phyloP scores from a whole-genome alignment of 2,888 invertebrate species.

The Caenorhabditis becei region DNA sequence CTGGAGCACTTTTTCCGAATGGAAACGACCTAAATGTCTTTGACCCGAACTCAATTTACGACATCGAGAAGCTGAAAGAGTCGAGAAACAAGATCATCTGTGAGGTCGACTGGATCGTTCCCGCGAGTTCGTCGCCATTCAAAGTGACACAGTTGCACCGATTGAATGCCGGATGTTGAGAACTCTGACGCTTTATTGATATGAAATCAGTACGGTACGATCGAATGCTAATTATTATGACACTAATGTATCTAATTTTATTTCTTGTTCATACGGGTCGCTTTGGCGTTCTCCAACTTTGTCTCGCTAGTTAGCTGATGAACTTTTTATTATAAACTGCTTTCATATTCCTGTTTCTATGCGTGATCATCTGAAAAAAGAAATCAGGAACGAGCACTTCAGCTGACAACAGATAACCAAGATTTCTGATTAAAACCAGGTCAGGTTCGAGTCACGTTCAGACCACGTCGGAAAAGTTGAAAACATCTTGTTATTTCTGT shows the following conservation, averaged over 20 bases:
- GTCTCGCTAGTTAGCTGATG: slow-evolving; percentile 1
- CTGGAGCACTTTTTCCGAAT: slow-evolving; percentile 64
- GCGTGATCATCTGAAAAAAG: too few relatives aligned
- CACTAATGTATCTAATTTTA: background rate
- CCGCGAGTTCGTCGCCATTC: slow-evolving; percentile 65
- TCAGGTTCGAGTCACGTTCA: too few relatives aligned
- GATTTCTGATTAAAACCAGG: too few relatives aligned
- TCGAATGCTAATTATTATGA: slow-evolving; percentile 2
- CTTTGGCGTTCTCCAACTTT: slow-evolving; percentile 8
- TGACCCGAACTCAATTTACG: slow-evolving; percentile 54
- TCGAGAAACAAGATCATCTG: slow-evolving; percentile 65
- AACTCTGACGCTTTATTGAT: background rate
- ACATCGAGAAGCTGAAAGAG: slow-evolving; percentile 56
- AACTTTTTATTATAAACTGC: background rate
- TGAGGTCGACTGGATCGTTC: slow-evolving; percentile 69
- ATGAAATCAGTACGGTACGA: background rate
- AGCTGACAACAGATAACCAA: too few relatives aligned
- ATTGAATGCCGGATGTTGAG: slow-evolving; percentile 43
- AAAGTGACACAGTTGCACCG: slow-evolving; percentile 57
- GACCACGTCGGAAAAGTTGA: background rate
- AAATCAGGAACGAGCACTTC: too few relatives aligned
- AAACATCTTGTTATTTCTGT: background rate
- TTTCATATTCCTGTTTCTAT: too few relatives aligned
- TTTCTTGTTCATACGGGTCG: slow-evolving; percentile 8
- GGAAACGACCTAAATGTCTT: slow-evolving; percentile 61